Evolutionary conservation across 2,888 invertebrate species (phyloP).

Genomic region (Volucella inanis): DNA sequence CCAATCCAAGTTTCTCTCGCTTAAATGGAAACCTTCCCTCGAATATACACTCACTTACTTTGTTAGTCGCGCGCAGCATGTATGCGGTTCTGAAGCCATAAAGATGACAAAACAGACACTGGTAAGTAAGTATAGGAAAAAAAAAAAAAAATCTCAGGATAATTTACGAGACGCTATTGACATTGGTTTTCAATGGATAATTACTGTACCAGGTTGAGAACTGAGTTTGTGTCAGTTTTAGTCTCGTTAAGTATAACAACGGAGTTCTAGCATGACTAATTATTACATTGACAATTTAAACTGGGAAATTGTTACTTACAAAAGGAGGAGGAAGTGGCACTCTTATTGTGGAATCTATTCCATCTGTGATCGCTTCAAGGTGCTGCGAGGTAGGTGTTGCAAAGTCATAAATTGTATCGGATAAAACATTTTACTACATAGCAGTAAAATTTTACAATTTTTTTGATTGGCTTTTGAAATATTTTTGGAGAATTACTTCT

Average conservation of each 20-base stretch:
- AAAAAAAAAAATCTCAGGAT: conserved; percentile 41
- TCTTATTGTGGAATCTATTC: conserved; percentile 24
- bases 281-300: conserved; percentile 49
- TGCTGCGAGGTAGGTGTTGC: conserved; percentile 9
- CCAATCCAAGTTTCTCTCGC: conserved; percentile 66
- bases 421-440: conserved; percentile 35
- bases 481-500: conserved; percentile 3
- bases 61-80: conserved; percentile 60
- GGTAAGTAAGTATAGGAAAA: conserved; percentile 18
- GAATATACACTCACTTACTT: conserved; percentile 50
- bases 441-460: conserved; percentile 40
- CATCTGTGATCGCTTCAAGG: conserved; percentile 16
- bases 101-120: conserved; percentile 71
- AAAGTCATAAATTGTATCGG: conserved; percentile 13
- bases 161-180: conserved; percentile 68
- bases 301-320: conserved; percentile 24
- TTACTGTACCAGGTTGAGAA: conserved; percentile 41
- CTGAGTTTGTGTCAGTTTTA: conserved; percentile 19
- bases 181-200: conserved; percentile 55
- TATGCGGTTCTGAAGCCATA: conserved; percentile 68
- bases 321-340: conserved; percentile 39
- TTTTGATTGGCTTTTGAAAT: conserved; percentile 32
- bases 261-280: conserved; percentile 57
- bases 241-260: conserved; percentile 40
- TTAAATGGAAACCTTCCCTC: conserved; percentile 53